Evolutionary conservation across 2,888 invertebrate genomes (phyloP), one percentile per base, ranked within the genome.

Genomic region (Athalia circularis): DNA sequence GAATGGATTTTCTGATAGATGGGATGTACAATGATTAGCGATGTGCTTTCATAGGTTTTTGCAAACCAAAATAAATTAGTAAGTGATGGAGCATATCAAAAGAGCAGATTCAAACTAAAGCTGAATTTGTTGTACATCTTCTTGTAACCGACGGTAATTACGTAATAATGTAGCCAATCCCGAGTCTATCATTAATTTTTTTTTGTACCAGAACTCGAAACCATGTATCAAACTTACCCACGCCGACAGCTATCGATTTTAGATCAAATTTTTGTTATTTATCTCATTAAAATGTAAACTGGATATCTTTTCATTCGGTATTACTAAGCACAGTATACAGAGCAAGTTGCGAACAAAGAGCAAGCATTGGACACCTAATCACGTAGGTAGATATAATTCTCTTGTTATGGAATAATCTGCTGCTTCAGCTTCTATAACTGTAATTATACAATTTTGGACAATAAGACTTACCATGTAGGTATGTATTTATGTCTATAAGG

Each of bases 1-100:
- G 96, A 88, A 96, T 97, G 96, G 96, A 97, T 90, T 96, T 96
- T 87, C 92, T 97, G 11, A 94, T 97, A 78, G 96, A 97, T 90
- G 97, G 96, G 85, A 96, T 97, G 95, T 97, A 97, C 87, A 96
- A 96, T 91, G 96, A 96, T 87, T 96, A 90, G 87, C 15, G n/a
- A 62, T 29, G 62, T 9, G 4, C 5, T 11, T 11, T 6, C 6
- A n/a, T 29, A 75, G 8, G 2, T 68, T 68, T 77, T 52, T 43
- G 4, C 3, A 29, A 29, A 54, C 8, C 15, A 5, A 6, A 68
- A 15, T 48, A 5, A 68, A 54, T 9, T 1, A 29, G 29, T 29
- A 29, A 29, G 29, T 68, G 29, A 52, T 52, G 1, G 8, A 68
- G 29, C 8, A 43, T 9, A 48, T 29, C n/a, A 6, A 54, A 68